Evolutionary conservation across 2,113 vertebrate genomes (phyloP), one percentile per base, ranked within the genome.

Genomic region (Clinocottus analis): DNA sequence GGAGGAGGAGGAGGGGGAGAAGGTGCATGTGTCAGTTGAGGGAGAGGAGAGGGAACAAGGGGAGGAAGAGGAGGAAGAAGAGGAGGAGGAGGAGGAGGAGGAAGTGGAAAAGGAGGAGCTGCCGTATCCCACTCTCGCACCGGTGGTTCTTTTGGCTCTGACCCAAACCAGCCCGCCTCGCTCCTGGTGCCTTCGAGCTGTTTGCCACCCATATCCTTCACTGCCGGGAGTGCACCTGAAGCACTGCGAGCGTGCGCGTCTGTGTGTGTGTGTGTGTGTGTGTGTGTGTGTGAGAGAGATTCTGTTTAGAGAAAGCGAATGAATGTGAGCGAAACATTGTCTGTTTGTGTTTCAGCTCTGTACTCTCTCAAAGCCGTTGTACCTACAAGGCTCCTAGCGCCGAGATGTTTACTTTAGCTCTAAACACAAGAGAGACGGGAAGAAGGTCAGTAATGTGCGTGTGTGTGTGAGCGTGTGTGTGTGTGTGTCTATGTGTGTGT

Each of bases 181-280:
- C 82, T 99, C 96, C 94, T 99, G 98, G 98, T 99, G 98, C 91
- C 97, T 99, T 61, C 93, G 94, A 81, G 95, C 97, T 78, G 97
- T 99, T 80, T 99, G 98, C 94, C 97, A 97, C 90, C 97, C 97
- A 98, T 99, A 99, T 99, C 98, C 97, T 98, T 96, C 85, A 84
- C 59, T 3, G 69, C 58, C 14, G 4, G 31, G 27, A 21, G 72
- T 67, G 49, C 35, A 61, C 79, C 75, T 77, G 72, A 61, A 71
- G 75, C 60, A 19, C 62, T 33, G 75, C 3, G 0, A 58, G 31
- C 11, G 0, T 61, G 60, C 23, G 51, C 61, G 71, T 33, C 37
- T 70, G 25, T 74, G 47, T 53, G 21, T 23, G 51, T 23, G 3
- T 62, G 62, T 77, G 63, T 83, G 8, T 61, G 64, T 79, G 58